Conservation (phyloP, 2,797 vertebrate genomes). For the Buceros bicornis region DNA sequence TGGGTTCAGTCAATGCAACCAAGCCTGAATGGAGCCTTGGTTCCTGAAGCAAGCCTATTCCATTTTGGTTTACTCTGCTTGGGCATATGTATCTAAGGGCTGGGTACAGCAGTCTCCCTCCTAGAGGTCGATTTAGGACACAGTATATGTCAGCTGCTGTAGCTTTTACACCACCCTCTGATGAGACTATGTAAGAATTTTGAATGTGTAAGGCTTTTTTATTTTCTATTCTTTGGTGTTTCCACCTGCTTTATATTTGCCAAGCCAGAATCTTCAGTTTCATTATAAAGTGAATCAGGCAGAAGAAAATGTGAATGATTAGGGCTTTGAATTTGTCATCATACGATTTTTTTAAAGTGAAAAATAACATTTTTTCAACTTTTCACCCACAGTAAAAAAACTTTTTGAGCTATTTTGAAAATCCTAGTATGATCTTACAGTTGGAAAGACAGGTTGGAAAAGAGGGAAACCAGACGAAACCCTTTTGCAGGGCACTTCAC, state of each 20-base stretch:
- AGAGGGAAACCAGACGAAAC: background rate
- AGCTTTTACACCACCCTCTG: background rate
- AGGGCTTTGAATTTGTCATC: background rate
- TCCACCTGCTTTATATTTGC: background rate
- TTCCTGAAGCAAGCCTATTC: background rate
- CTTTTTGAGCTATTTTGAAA: background rate
- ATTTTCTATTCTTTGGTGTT: background rate
- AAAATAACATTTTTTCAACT: background rate
- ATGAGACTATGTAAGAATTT: background rate
- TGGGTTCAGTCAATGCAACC: background rate
- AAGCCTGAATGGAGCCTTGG: background rate
- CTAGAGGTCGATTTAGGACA: background rate
- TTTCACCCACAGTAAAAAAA: background rate
- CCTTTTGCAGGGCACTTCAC: background rate
- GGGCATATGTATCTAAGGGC: background rate
- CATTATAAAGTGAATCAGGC: background rate
- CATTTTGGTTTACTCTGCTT: background rate
- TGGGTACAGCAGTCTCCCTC: background rate
- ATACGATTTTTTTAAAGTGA: background rate
- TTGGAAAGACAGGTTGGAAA: background rate
- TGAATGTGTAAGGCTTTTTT: background rate
- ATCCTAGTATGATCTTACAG: background rate
- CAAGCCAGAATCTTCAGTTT: background rate
- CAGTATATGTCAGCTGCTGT: background rate
- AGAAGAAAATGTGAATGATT: background rate